phyloP scores from a whole-genome alignment of 1,140 invertebrate genomes.

The Hormaphis cornu region DNA sequence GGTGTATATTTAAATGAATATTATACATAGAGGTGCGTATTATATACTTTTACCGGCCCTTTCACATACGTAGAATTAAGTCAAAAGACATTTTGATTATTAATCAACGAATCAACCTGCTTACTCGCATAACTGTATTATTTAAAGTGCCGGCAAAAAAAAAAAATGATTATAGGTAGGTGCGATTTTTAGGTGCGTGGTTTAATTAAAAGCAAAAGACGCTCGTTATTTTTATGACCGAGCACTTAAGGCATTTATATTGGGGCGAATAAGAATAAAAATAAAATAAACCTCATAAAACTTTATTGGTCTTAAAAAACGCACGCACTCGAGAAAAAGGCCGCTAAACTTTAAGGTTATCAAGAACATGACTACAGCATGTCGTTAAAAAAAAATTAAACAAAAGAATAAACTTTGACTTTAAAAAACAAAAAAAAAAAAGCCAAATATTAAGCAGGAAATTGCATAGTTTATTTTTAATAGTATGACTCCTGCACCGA shows the following conservation, averaged over 20 bases:
- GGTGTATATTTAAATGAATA: no score
- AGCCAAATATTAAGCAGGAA: no score
- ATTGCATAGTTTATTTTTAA: no score
- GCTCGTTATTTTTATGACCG: slow-evolving; percentile 26
- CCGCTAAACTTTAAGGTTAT: background rate
- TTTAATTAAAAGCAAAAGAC: slow-evolving; percentile 31
- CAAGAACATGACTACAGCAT: no score
- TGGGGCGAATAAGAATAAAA: background rate
- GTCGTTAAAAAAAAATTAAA: no score
- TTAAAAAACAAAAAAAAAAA: no score
- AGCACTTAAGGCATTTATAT: slow-evolving; percentile 19
- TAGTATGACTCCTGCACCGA: no score
- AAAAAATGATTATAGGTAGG: background rate
- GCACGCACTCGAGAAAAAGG: background rate
- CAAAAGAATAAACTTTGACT: no score
- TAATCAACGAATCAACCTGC: background rate
- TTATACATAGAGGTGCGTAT: no score
- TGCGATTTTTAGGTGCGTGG: slow-evolving; percentile 19
- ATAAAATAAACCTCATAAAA: background rate
- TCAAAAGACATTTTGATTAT: slow-evolving; percentile 9
- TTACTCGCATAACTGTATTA: background rate
- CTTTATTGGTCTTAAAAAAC: background rate
- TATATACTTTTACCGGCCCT: background rate
- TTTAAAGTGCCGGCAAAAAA: no score
- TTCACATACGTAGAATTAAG: background rate